phyloP scores from a whole-genome alignment of 2,888 invertebrate genomes.

The Acleris cristana region DNA sequence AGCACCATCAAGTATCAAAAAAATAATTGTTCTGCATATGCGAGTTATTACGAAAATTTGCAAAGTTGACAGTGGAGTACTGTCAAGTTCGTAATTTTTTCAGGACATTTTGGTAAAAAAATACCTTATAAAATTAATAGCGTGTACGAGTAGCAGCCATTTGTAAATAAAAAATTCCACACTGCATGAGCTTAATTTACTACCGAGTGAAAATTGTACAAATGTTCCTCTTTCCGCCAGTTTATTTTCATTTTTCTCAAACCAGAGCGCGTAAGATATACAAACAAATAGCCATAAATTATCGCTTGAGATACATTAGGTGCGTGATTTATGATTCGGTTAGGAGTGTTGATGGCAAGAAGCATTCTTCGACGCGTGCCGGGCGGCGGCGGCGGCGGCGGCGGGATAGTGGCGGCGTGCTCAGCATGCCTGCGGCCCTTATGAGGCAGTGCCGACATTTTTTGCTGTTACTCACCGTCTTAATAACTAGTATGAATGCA shows the following conservation, averaged over 20 bases:
- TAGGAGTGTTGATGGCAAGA: slow-evolving; percentile 18
- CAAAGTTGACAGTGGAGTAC: too few relatives aligned
- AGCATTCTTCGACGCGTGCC: slow-evolving; percentile 26
- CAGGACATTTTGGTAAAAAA: too few relatives aligned
- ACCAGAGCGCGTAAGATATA: slow-evolving; percentile 22
- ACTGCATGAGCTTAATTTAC: not conserved
- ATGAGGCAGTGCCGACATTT: slow-evolving; percentile 10
- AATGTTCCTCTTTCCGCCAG: slow-evolving; percentile 7
- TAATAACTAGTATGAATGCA: slow-evolving; percentile 4
- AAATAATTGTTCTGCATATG: too few relatives aligned
- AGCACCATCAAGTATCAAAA: too few relatives aligned
- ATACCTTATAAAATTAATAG: too few relatives aligned
- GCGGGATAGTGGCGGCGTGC: slow-evolving; percentile 11
- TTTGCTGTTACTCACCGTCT: slow-evolving; percentile 4
- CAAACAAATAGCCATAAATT: slow-evolving; percentile 33
- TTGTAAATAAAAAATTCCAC: not conserved
- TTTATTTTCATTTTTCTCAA: slow-evolving; percentile 12
- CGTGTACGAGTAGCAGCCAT: too few relatives aligned
- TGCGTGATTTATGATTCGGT: slow-evolving; percentile 24
- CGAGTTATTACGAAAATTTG: too few relatives aligned
- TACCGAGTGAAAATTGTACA: slow-evolving; percentile 4
- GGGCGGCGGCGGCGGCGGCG: slow-evolving; percentile 5
- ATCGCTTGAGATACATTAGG: slow-evolving; percentile 28
- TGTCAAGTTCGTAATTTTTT: too few relatives aligned
- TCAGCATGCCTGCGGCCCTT: slow-evolving; percentile 12